These are phyloP conservation scores for Hylaeus volcanicus DNA, from an alignment of 1,140 invertebrate species.

Conservation along the genomic window DNA sequence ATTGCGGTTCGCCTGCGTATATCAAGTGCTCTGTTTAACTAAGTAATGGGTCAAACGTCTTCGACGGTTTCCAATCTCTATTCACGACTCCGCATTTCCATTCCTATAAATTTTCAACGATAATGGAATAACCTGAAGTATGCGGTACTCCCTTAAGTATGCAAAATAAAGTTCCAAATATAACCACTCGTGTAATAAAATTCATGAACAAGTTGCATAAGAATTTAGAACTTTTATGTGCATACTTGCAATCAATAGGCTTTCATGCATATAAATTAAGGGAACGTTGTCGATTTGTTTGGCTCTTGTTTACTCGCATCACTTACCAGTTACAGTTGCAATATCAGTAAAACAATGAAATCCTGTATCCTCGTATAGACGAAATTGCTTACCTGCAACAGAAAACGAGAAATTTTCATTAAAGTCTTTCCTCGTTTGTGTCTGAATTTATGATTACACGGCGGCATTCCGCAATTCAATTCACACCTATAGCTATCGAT, in stretches of 20 bases:
- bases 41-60: not conserved
- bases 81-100: not conserved
- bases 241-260: too few species aligned
- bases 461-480: conserved; percentile 18
- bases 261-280: too few species aligned
- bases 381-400: conserved; percentile 53
- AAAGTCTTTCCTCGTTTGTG: not conserved
- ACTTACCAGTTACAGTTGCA: not conserved
- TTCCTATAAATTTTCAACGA: too few species aligned
- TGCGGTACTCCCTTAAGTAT: too few species aligned
- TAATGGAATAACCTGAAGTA: too few species aligned
- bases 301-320: not conserved
- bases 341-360: not conserved
- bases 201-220: too few species aligned
- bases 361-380: not conserved
- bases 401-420: conserved; percentile 28
- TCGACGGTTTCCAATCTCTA: not conserved
- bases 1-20: too few species aligned
- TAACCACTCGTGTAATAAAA: too few species aligned
- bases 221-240: too few species aligned
- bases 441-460: conserved; percentile 16
- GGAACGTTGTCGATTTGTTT: too few species aligned
- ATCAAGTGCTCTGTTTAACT: not conserved
- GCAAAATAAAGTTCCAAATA: too few species aligned
- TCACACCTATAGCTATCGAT: conserved; percentile 16